Conservation (phyloP, 2,113 vertebrate genomes). For the Pleuronectes platessa region DNA sequence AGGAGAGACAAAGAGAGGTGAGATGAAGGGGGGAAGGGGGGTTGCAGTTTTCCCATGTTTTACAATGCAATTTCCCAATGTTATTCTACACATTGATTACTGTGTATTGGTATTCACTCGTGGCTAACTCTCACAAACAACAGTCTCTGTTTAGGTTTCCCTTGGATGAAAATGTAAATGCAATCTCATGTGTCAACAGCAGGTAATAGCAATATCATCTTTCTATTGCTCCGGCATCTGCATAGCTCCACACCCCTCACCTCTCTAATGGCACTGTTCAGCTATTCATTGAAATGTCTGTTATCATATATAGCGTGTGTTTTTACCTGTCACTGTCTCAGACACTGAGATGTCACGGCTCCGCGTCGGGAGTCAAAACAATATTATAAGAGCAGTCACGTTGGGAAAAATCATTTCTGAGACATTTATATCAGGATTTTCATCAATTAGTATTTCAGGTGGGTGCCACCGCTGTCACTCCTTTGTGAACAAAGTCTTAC, state of each 20-base stretch:
- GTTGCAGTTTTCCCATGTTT: slow-evolving; percentile 45
- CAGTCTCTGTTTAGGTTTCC: slow-evolving; percentile 68
- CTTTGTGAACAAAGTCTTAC: too few relatives aligned
- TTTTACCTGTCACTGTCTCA: slow-evolving; percentile 76
- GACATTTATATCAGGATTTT: slow-evolving; percentile 40
- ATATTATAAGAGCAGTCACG: slow-evolving; percentile 63
- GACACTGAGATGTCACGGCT: slow-evolving; percentile 18
- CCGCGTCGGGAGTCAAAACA: slow-evolving; percentile 59
- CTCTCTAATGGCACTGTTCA: slow-evolving; percentile 77
- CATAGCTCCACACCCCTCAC: slow-evolving; percentile 68
- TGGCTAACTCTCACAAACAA: slow-evolving; percentile 61
- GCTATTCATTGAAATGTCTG: slow-evolving; percentile 82
- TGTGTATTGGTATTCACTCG: slow-evolving; percentile 61
- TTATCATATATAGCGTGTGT: slow-evolving; percentile 75
- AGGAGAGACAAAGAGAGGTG: slow-evolving; percentile 57
- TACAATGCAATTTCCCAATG: slow-evolving; percentile 55
- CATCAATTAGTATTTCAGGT: slow-evolving; percentile 59
- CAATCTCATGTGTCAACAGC: slow-evolving; percentile 77
- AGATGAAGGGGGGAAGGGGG: not conserved
- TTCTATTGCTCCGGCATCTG: slow-evolving; percentile 74
- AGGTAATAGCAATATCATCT: slow-evolving; percentile 79
- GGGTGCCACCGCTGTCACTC: not conserved
- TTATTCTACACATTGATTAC: slow-evolving; percentile 65
- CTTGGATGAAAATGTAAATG: slow-evolving; percentile 75
- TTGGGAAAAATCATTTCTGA: slow-evolving; percentile 48